These are phyloP conservation scores for Noturus placidus DNA, from an alignment of 2,113 vertebrate species.

Conservation along the genomic window DNA sequence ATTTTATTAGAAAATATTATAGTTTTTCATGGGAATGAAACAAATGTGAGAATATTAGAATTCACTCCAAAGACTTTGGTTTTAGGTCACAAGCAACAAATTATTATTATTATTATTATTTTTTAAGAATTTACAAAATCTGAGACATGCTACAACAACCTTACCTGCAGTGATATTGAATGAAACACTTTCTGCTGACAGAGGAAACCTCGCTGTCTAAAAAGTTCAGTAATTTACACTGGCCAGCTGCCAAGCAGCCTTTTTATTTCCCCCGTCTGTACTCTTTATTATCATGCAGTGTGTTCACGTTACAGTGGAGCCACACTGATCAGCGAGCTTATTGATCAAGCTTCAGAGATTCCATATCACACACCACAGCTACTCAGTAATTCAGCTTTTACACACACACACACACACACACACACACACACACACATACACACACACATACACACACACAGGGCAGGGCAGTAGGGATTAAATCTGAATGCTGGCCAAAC, in stretches of 20 bases:
- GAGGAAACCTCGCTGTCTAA: conserved; percentile 37
- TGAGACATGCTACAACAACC: not conserved
- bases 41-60: not conserved
- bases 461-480: not conserved
- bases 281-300: not conserved
- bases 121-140: too few species aligned
- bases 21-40: not conserved
- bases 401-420: not conserved
- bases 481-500: not conserved
- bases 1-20: not conserved
- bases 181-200: conserved; percentile 49
- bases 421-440: not conserved
- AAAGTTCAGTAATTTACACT: not conserved
- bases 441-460: not conserved
- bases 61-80: not conserved
- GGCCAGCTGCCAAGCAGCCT: not conserved
- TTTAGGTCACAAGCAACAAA: not conserved
- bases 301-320: not conserved
- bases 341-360: not conserved
- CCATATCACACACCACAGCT: not conserved
- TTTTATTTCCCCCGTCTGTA: not conserved
- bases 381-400: not conserved
- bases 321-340: not conserved
- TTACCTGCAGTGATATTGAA: not conserved
- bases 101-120: too few species aligned